Evolutionary conservation across 2,888 invertebrate genomes (phyloP).

Genomic region (Sepiola atlantica): DNA sequence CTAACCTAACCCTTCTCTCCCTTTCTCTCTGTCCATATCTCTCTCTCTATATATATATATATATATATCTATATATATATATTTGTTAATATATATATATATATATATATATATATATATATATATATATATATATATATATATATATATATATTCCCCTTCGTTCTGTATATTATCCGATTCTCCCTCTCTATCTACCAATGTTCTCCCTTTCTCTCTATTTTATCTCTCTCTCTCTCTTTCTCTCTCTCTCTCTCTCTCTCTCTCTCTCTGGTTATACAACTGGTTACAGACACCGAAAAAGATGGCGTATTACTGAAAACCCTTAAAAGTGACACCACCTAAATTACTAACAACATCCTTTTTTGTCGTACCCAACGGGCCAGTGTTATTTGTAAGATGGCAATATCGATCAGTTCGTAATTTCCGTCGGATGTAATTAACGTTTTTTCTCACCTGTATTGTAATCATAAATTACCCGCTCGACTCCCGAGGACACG

Average conservation of each 20-base stretch:
- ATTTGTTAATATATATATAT: too few species aligned
- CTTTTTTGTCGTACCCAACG: too few species aligned
- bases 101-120: too few species aligned
- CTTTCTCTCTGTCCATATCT: too few species aligned
- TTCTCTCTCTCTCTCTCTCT: background rate
- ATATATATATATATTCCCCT: too few species aligned
- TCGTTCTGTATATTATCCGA: background rate
- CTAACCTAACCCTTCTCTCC: background rate
- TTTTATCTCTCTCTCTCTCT: background rate
- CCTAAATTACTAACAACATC: too few species aligned
- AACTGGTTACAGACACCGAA: background rate
- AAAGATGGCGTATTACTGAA: too few species aligned
- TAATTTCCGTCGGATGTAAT: background rate
- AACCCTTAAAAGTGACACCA: too few species aligned
- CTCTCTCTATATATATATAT: too few species aligned
- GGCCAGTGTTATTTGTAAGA: background rate
- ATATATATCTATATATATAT: too few species aligned
- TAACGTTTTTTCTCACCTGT: background rate
- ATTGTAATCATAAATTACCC: background rate
- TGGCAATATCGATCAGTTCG: background rate
- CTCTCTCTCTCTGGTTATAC: background rate
- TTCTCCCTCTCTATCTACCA: background rate
- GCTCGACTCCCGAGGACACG: background rate
- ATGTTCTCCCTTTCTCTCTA: background rate
- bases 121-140: too few species aligned